Evolutionary conservation across 2,113 vertebrate species (phyloP).

Genomic region (Vulpes ferrilata): DNA sequence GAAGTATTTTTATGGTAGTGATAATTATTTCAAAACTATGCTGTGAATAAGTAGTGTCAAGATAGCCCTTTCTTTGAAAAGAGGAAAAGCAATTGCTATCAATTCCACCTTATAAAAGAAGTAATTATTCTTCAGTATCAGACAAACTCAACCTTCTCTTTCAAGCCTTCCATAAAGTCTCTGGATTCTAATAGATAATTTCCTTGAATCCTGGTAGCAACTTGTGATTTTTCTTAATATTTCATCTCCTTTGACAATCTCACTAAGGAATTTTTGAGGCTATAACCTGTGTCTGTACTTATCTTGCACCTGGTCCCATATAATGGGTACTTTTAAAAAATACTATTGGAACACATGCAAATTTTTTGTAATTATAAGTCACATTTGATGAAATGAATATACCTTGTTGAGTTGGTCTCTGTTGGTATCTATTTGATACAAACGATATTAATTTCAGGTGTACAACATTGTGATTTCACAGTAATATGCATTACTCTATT

Average conservation of each 20-base stretch:
- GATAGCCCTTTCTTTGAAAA: background rate
- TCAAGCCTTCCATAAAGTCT: background rate
- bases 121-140: background rate
- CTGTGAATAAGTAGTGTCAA: background rate
- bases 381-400: background rate
- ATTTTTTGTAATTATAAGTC: background rate
- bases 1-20: background rate
- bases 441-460: background rate
- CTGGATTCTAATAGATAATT: background rate
- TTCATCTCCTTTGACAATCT: background rate
- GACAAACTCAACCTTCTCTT: background rate
- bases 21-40: background rate
- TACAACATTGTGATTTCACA: background rate
- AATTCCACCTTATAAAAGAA: background rate
- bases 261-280: background rate
- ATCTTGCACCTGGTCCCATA: background rate
- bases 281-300: background rate
- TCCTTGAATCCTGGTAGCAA: background rate
- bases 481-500: background rate
- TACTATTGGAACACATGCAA: background rate
- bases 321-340: background rate
- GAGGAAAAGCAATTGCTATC: background rate
- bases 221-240: background rate
- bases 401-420: background rate
- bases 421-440: background rate